A percentile compares a stretch with the other conserved stretches of the same genome.
These are phyloP conservation scores for Paguma larvata DNA, from an alignment of 2,797 vertebrate species.

Conservation along the genomic window DNA sequence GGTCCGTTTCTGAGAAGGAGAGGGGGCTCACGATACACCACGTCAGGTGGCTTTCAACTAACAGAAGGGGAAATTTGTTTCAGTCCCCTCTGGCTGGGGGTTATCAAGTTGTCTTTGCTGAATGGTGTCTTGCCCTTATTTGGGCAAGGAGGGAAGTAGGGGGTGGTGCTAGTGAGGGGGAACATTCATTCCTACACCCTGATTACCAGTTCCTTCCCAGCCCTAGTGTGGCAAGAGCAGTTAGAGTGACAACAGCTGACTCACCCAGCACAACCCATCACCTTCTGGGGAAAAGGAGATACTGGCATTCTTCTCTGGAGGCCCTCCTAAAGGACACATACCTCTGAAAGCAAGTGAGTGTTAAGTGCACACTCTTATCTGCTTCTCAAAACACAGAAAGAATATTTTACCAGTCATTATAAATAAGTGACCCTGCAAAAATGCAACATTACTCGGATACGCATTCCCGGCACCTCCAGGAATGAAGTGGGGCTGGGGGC, in stretches of 20 bases:
- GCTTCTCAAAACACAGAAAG: not conserved
- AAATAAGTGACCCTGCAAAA: conserved; percentile 33
- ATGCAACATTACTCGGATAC: not conserved
- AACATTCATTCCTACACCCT: conserved; percentile 74
- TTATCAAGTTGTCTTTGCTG: conserved; percentile 67
- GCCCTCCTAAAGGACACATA: not conserved
- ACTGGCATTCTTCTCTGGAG: not conserved
- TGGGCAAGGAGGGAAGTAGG: conserved; percentile 73
- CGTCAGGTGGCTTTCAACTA: not conserved
- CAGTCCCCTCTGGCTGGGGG: conserved; percentile 17
- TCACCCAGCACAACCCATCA: not conserved
- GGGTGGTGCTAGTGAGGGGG: not conserved
- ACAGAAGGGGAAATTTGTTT: conserved; percentile 28
- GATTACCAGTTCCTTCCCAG: not conserved
- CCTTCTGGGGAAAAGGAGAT: not conserved
- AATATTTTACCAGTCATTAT: not conserved
- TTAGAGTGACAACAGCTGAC: not conserved
- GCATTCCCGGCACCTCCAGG: not conserved
- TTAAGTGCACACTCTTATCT: not conserved
- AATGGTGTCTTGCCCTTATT: conserved; percentile 76
- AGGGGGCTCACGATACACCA: not conserved
- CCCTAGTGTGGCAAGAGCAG: not conserved
- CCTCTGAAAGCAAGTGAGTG: conserved; percentile 2
- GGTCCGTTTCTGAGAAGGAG: not conserved
- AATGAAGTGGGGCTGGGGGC: not conserved